These are phyloP conservation scores for Percopsis transmontana DNA, from an alignment of 2,113 vertebrate species.

Conservation along the genomic window DNA sequence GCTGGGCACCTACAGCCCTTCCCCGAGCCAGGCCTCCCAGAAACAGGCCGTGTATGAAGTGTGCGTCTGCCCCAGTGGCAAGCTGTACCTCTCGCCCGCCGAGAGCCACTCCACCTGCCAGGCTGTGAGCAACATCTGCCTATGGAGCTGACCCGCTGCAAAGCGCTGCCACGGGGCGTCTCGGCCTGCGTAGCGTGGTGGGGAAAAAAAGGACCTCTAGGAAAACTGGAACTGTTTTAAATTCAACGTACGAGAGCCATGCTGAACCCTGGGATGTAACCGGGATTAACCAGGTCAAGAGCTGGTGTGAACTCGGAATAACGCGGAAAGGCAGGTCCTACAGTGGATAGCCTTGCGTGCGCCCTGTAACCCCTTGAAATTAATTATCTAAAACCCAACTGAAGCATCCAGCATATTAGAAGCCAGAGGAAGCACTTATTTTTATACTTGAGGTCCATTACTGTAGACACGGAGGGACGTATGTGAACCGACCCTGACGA, in stretches of 20 bases:
- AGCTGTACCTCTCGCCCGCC: conserved; percentile 94
- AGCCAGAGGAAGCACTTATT: conserved; percentile 50
- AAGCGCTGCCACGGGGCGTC: not conserved
- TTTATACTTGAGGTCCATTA: conserved; percentile 52
- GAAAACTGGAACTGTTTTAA: too few species aligned
- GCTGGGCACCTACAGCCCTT: conserved; percentile 73
- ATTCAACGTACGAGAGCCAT: too few species aligned
- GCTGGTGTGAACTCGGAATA: not conserved
- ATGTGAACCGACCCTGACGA: not conserved
- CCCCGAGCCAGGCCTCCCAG: conserved; percentile 66
- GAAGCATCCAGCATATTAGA: conserved; percentile 8
- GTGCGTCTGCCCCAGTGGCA: conserved; percentile 92
- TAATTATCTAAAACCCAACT: not conserved
- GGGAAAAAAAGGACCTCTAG: too few species aligned
- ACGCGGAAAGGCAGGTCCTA: not conserved
- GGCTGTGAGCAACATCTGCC: conserved; percentile 90
- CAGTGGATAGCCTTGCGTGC: not conserved
- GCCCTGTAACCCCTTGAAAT: conserved; percentile 31
- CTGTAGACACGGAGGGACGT: conserved; percentile 11
- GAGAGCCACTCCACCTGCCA: conserved; percentile 92
- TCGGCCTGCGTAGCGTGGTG: not conserved
- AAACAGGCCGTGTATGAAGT: conserved; percentile 90
- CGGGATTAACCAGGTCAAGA: too few species aligned
- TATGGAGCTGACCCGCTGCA: conserved; percentile 88
- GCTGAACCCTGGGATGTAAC: too few species aligned